Conservation (phyloP, 64 coral and sea anemone genomes). For the Actinia tenebrosa region DNA sequence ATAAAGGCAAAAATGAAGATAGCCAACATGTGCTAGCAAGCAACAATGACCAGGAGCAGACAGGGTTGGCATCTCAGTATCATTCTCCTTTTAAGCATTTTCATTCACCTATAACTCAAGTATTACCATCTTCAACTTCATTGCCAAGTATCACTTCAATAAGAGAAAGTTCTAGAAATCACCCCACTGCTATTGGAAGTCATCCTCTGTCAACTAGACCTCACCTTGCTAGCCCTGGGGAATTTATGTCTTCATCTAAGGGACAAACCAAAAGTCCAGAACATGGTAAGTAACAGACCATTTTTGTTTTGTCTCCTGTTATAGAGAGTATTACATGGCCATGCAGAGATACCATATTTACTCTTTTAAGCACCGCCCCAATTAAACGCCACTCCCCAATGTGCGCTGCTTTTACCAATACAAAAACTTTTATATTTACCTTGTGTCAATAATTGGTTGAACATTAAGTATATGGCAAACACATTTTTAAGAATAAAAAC, state of each 20-base stretch:
- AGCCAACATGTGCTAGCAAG: not conserved
- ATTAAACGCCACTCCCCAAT: too few species aligned
- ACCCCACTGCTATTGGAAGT: not conserved
- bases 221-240: constrained; percentile 54
- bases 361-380: too few species aligned
- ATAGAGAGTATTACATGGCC: too few species aligned
- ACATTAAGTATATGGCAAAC: too few species aligned
- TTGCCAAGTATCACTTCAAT: not conserved
- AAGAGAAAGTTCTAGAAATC: not conserved
- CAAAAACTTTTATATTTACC: too few species aligned
- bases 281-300: not conserved
- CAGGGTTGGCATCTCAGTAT: not conserved
- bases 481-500: too few species aligned
- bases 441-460: too few species aligned
- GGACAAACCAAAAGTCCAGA: not conserved
- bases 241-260: constrained; percentile 26
- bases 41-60: not conserved
- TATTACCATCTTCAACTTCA: not conserved
- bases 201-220: constrained; percentile 17
- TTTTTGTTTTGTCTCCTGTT: too few species aligned
- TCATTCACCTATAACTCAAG: not conserved
- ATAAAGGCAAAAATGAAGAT: constrained; percentile 4
- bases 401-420: too few species aligned
- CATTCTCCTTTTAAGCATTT: not conserved
- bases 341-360: too few species aligned